phyloP scores from a whole-genome alignment of 2,113 vertebrate genomes.

The Cebidichthys violaceus region DNA sequence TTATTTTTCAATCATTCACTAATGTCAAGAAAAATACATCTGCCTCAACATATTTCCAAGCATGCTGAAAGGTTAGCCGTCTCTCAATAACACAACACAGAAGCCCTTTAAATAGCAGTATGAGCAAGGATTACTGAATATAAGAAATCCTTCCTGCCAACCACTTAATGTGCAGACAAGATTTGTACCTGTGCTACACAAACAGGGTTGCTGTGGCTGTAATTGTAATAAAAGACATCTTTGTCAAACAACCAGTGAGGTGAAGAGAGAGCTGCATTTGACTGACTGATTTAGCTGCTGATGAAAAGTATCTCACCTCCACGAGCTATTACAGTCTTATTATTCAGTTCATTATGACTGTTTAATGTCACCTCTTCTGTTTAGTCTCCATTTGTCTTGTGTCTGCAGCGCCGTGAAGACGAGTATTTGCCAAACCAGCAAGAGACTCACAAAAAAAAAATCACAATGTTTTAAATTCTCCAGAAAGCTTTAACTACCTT shows the following conservation, averaged over 20 bases:
- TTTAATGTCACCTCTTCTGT: slow-evolving; percentile 16
- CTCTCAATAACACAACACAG: background rate
- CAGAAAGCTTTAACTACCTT: background rate
- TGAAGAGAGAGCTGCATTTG: slow-evolving; percentile 3
- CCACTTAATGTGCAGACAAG: background rate
- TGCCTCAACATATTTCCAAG: background rate
- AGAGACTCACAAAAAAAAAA: background rate
- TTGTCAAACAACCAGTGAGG: slow-evolving; percentile 10
- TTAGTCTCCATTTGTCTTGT: slow-evolving; percentile 21
- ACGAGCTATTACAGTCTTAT: slow-evolving; percentile 5
- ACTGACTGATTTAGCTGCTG: slow-evolving; percentile 21
- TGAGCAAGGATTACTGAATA: background rate
- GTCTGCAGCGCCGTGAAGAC: background rate
- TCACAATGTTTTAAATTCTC: background rate
- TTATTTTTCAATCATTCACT: background rate
- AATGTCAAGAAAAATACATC: background rate
- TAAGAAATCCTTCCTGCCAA: background rate
- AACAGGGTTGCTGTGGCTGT: background rate
- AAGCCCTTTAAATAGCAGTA: background rate
- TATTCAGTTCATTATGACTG: slow-evolving; percentile 26
- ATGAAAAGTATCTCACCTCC: slow-evolving; percentile 26
- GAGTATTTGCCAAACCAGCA: background rate
- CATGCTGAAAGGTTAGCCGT: background rate
- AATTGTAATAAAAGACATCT: background rate
- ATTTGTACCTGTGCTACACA: background rate